Conservation (phyloP, 2,888 invertebrate species). For the Drosophila suboccidentalis region DNA sequence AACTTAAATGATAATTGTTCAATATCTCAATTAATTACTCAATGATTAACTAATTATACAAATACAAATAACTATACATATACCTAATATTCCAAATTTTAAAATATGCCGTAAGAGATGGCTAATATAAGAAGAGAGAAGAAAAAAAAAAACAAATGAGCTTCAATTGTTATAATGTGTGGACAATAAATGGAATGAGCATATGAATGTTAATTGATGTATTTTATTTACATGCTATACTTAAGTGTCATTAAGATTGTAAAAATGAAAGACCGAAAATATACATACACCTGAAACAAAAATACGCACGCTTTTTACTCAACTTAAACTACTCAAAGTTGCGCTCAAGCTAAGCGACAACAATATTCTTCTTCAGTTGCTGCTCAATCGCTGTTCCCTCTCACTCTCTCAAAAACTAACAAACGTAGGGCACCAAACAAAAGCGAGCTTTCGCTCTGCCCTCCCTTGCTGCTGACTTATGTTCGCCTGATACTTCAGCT, state of each 20-base stretch:
- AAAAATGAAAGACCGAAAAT: conserved; percentile 71
- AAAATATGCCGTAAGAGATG: conserved; percentile 15
- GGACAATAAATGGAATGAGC: conserved; percentile 69
- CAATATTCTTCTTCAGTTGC: neutral
- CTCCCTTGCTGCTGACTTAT: no score
- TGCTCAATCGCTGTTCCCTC: neutral
- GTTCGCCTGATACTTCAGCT: no score
- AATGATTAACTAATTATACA: conserved; percentile 25
- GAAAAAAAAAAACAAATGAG: conserved; percentile 34
- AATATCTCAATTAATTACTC: conserved; percentile 51
- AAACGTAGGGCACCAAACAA: neutral
- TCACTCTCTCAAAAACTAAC: neutral
- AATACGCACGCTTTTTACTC: neutral
- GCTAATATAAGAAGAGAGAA: conserved; percentile 30
- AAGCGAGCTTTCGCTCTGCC: neutral
- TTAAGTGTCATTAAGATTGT: conserved; percentile 60
- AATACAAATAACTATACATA: conserved; percentile 13
- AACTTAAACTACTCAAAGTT: neutral
- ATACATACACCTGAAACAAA: conserved; percentile 46
- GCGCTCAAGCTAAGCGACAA: neutral
- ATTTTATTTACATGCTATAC: conserved; percentile 44
- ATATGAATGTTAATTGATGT: conserved; percentile 57
- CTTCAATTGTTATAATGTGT: conserved; percentile 68
- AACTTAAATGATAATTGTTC: conserved; percentile 42
- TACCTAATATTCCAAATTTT: conserved; percentile 35